A percentile compares a stretch with the other conserved stretches of the same genome.
These are phyloP conservation scores for Conus ventricosus DNA, from an alignment of 1,140 invertebrate species.

Conservation along the genomic window DNA sequence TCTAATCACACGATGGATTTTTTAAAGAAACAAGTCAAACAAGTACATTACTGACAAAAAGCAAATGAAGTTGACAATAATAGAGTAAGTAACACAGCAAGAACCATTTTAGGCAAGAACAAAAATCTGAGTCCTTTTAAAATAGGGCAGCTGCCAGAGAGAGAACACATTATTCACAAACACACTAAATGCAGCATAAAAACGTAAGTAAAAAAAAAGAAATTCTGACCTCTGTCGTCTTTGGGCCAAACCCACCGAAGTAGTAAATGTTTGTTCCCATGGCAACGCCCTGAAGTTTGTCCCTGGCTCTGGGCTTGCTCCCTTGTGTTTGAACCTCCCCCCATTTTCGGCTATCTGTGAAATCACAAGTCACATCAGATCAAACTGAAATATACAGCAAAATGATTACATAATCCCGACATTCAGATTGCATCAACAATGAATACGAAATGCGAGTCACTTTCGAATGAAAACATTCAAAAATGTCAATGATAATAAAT, in stretches of 20 bases:
- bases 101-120: too few species aligned
- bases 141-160: background rate
- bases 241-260: conserved; percentile 74
- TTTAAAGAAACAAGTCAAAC: too few species aligned
- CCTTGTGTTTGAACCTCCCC: conserved; percentile 55
- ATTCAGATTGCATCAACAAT: too few species aligned
- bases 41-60: too few species aligned
- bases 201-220: background rate
- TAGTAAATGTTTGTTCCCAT: conserved; percentile 68
- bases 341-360: conserved; percentile 49
- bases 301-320: conserved; percentile 61
- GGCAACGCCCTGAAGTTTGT: conserved; percentile 67
- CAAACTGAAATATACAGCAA: background rate
- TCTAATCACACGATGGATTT: too few species aligned
- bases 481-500: too few species aligned
- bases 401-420: too few species aligned
- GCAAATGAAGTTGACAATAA: too few species aligned
- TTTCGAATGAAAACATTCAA: too few species aligned
- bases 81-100: too few species aligned
- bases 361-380: background rate
- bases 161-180: background rate
- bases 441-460: too few species aligned
- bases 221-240: conserved; percentile 50
- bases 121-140: too few species aligned
- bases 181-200: background rate